Conservation (phyloP, 2,888 invertebrate genomes). For the Rhorus exstirpatorius region DNA sequence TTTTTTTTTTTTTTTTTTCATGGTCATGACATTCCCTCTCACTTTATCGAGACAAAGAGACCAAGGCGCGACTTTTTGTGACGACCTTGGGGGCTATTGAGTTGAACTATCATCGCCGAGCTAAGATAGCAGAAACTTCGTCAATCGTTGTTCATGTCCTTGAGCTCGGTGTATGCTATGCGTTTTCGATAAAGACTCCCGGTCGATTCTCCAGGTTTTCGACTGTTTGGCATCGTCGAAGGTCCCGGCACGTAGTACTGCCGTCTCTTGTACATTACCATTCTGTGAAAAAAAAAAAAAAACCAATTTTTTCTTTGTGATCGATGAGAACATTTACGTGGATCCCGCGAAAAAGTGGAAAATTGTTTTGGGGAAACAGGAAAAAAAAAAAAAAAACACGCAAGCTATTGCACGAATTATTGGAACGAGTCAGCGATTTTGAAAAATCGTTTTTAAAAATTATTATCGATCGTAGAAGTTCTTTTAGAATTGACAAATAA, state of each 20-base stretch:
- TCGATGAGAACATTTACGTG: too few relatives aligned
- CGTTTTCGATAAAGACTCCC: conserved; percentile 81
- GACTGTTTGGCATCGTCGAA: conserved; percentile 79
- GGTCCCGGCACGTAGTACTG: conserved; percentile 81
- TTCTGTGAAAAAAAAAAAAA: conserved; percentile 73
- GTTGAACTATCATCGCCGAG: conserved; percentile 41
- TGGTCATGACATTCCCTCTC: conserved; percentile 3
- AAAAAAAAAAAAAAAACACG: too few relatives aligned
- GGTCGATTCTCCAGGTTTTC: conserved; percentile 56
- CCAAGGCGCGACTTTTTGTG: background rate
- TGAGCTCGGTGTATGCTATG: conserved; percentile 84
- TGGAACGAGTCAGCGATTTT: too few relatives aligned
- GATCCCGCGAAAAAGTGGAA: too few relatives aligned
- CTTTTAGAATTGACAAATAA: too few relatives aligned
- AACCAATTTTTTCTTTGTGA: conserved; percentile 25
- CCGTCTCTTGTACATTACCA: conserved; percentile 84
- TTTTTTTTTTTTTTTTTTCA: background rate
- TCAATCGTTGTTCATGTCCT: conserved; percentile 85
- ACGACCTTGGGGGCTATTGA: conserved; percentile 45
- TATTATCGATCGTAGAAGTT: too few relatives aligned
- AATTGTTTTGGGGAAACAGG: too few relatives aligned
- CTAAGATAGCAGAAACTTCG: too few relatives aligned
- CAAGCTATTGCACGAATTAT: too few relatives aligned
- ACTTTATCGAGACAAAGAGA: background rate
- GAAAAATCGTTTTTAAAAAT: too few relatives aligned